Conservation (phyloP, 2,888 invertebrate genomes). For the Ochropacha duplaris region DNA sequence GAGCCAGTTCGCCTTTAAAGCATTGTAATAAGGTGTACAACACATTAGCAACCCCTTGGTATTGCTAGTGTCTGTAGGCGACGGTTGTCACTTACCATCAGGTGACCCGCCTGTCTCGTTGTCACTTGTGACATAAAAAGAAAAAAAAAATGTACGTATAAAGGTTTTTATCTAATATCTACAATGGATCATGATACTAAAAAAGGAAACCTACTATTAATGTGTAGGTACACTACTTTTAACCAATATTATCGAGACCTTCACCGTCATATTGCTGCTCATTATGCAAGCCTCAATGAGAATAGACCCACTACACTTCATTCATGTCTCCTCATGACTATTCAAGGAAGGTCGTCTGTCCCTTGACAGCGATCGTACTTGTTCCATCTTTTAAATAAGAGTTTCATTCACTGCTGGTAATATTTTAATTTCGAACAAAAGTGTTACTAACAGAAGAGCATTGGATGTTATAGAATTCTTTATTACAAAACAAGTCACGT, state of each 20-base stretch:
- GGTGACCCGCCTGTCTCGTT: too few relatives aligned
- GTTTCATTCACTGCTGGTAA: conserved; percentile 30
- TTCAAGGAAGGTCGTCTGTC: conserved; percentile 37
- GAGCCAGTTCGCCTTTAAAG: too few relatives aligned
- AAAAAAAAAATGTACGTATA: too few relatives aligned
- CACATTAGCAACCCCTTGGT: too few relatives aligned
- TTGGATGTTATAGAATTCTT: conserved; percentile 26
- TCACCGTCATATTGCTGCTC: background rate
- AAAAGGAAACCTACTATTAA: too few relatives aligned
- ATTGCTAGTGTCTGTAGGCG: too few relatives aligned
- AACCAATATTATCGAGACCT: background rate
- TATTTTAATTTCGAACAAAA: conserved; percentile 23
- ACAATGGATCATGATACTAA: too few relatives aligned
- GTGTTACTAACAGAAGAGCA: conserved; percentile 10
- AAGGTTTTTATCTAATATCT: too few relatives aligned
- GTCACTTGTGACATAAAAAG: too few relatives aligned
- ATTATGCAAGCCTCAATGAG: conserved; percentile 14
- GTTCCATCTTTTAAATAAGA: conserved; percentile 25
- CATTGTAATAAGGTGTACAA: too few relatives aligned
- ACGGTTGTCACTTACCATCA: too few relatives aligned
- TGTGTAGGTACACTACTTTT: too few relatives aligned
- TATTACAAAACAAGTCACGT: conserved; percentile 39
- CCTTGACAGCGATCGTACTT: conserved; percentile 19
- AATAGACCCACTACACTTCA: conserved; percentile 23
- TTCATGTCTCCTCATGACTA: conserved; percentile 46